Conservation (phyloP, 2,888 invertebrate genomes). For the Caprella mutica region DNA sequence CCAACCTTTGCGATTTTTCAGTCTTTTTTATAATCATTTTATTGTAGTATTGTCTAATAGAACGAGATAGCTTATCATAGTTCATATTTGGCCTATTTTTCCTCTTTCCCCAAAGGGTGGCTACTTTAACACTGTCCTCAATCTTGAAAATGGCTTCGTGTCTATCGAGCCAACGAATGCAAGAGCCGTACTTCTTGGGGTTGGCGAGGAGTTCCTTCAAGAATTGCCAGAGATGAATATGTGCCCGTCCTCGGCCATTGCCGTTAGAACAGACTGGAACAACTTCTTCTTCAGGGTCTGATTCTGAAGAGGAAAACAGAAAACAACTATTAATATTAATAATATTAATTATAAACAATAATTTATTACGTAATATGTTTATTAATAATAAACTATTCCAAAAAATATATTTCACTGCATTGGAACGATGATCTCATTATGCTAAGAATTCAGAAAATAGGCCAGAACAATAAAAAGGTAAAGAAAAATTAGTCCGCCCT, state of each 20-base stretch:
- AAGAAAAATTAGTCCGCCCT: no score
- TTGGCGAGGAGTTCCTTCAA: slow-evolving; percentile 84
- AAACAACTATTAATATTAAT: neutral
- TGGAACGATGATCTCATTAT: no score
- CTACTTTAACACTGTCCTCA: slow-evolving; percentile 93
- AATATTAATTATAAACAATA: no score
- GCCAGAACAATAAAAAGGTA: no score
- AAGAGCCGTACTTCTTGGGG: slow-evolving; percentile 77
- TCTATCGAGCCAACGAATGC: slow-evolving; percentile 95
- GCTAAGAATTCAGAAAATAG: no score
- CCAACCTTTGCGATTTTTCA: slow-evolving; percentile 90
- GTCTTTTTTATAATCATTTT: slow-evolving; percentile 99
- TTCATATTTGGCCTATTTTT: slow-evolving; percentile 99
- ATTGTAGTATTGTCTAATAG: slow-evolving; percentile 97
- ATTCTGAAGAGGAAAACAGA: neutral
- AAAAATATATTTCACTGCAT: no score
- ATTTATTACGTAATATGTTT: no score
- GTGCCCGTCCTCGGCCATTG: slow-evolving; percentile 48
- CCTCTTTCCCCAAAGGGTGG: slow-evolving; percentile 93
- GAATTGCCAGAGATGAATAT: slow-evolving; percentile 98
- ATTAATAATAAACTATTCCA: no score
- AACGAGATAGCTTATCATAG: slow-evolving; percentile 95
- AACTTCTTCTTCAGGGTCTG: slow-evolving; percentile 9
- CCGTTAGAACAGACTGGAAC: slow-evolving; percentile 15
- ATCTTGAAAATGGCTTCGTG: slow-evolving; percentile 94